Evolutionary conservation across 2,113 vertebrate genomes (phyloP), one percentile per base, ranked within the genome.

Genomic region (Panthera uncia): DNA sequence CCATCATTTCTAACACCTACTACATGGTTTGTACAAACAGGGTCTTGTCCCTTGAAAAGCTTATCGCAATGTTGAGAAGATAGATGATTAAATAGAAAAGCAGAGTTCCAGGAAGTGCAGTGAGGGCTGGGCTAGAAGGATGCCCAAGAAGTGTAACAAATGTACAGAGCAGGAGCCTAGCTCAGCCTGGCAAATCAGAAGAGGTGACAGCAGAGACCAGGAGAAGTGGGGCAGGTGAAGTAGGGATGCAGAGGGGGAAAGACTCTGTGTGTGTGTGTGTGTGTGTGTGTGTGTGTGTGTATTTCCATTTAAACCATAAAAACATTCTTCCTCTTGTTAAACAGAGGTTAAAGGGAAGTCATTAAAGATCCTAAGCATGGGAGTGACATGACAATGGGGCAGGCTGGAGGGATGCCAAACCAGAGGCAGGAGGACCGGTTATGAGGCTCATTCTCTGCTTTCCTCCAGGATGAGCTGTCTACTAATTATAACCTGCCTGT

Each of bases 271-370:
- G 25, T 73, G n/a, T 25, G 81, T 52, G 25, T 73, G n/a, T 25
- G 81, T 41, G 36, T 63, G 36, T 61, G 31, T 55, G 79, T 14
- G 11, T 48, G 76, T 48, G 29, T 38, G 31, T 29, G 38, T 48
- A 23, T 90, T 96, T 93, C 69, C 74, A 96, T 74, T 88, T 91
- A 84, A 84, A 68, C 66, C 81, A 55, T 78, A 93, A 92, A 97
- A 95, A 87, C 38, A 76, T n/a, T 80, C 87, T 90, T 96, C 76
- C 81, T 82, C 88, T 94, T 96, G 90, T 94, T 91, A 97, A 97
- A 48, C 14, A 52, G 84, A 97, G 71, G 76, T 81, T 91, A 97
- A 97, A 96, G 89, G 95, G 97, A 98, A 97, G 71, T 97, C 88
- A 81, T 97, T 89, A 96, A 97, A 96, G 92, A 97, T 91, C 83